Conservation (phyloP, 2,113 vertebrate genomes). For the Acrocephalus kingi region DNA sequence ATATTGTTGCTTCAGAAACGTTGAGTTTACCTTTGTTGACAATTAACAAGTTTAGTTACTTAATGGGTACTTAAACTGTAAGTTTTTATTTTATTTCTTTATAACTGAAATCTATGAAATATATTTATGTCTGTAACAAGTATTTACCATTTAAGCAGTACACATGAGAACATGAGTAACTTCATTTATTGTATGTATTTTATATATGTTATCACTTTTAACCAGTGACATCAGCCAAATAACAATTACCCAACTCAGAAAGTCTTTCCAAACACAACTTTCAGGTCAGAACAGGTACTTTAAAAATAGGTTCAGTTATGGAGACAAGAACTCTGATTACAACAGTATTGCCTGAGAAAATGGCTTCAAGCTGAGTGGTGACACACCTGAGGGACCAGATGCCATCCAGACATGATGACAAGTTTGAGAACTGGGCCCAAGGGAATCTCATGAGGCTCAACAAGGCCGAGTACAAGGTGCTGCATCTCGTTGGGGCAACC, state of each 20-base stretch:
- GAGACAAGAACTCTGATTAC: background rate
- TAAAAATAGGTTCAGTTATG: background rate
- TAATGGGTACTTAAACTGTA: background rate
- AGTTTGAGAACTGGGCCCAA: background rate
- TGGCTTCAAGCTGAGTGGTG: background rate
- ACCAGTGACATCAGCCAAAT: background rate
- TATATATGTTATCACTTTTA: background rate
- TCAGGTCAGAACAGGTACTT: background rate
- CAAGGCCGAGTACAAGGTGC: background rate
- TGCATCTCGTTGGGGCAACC: fast-evolving
- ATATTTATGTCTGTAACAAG: background rate
- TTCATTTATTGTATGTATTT: background rate
- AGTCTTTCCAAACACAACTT: background rate
- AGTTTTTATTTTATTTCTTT: background rate
- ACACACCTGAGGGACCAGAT: background rate
- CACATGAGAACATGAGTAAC: fast-evolving
- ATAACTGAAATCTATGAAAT: background rate
- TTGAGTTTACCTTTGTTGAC: background rate
- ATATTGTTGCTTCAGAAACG: fast-evolving
- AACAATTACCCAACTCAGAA: background rate
- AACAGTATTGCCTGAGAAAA: background rate
- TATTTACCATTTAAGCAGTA: background rate
- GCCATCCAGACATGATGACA: no score
- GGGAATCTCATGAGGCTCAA: background rate
- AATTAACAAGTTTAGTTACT: background rate